Percentiles rank a stretch among this genome's conserved stretches.
phyloP scores from a whole-genome alignment of 2,888 invertebrate species.

The Eupithecia inturbata region DNA sequence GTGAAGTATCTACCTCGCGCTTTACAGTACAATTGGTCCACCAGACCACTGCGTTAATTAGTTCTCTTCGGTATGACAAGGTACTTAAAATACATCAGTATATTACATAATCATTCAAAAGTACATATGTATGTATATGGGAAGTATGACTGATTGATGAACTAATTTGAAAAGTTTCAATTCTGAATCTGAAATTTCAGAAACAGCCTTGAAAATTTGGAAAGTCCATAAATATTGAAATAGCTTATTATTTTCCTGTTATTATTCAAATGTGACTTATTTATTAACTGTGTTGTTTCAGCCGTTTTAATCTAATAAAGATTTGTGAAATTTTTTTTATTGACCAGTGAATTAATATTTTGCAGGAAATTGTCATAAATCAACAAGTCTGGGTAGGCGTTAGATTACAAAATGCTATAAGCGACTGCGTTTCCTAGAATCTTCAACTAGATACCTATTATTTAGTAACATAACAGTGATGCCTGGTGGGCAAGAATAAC shows the following conservation, averaged over 20 bases:
- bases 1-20: too few species aligned
- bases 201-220: background rate
- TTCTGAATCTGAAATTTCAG: background rate
- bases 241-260: background rate
- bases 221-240: background rate
- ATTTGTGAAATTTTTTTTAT: background rate
- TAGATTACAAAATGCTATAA: constrained; percentile 14
- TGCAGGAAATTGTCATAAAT: background rate
- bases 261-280: background rate
- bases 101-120: too few species aligned
- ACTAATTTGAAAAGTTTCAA: background rate
- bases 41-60: too few species aligned
- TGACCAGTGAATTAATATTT: background rate
- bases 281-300: background rate
- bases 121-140: too few species aligned
- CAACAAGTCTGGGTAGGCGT: constrained; percentile 7
- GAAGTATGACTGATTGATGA: too few species aligned
- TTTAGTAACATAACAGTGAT: constrained; percentile 6
- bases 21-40: too few species aligned
- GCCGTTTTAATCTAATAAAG: background rate
- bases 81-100: too few species aligned
- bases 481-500: background rate
- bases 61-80: too few species aligned
- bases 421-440: constrained; percentile 34
- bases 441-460: constrained; percentile 29